These are phyloP conservation scores for Tragelaphus buxtoni DNA, from an alignment of 2,113 vertebrate genomes.

Conservation along the genomic window DNA sequence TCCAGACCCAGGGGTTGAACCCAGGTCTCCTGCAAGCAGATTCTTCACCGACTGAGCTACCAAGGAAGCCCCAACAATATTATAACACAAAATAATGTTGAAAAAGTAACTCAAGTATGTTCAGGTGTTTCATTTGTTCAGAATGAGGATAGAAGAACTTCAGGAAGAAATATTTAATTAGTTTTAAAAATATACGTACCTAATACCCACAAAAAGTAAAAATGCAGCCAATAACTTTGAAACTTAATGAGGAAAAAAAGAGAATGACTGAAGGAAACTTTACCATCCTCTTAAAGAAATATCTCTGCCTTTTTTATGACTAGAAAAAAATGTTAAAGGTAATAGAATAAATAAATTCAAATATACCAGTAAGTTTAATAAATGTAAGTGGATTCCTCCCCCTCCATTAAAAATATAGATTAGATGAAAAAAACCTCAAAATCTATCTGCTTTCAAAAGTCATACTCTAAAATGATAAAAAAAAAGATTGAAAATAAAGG, in stretches of 20 bases:
- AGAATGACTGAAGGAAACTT: not conserved
- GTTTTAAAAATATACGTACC: not conserved
- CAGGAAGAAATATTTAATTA: not conserved
- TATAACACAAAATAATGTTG: not conserved
- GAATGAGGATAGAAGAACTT: not conserved
- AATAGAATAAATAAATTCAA: not conserved
- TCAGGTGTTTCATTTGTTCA: not conserved
- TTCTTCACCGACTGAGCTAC: not conserved
- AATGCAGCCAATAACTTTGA: not conserved
- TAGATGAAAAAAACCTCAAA: not conserved
- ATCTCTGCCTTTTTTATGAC: not conserved
- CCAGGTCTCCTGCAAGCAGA: not conserved
- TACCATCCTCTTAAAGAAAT: not conserved
- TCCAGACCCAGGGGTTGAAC: not conserved
- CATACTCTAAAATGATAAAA: not conserved
- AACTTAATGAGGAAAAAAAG: not conserved
- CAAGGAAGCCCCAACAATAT: not conserved
- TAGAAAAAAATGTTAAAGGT: not conserved
- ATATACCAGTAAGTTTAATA: not conserved
- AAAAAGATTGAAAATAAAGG: not conserved
- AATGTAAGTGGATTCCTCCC: not conserved
- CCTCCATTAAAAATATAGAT: not conserved
- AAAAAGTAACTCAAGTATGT: not conserved
- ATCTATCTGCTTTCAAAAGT: not conserved
- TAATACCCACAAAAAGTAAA: not conserved